Evolutionary conservation across 2,113 vertebrate genomes (phyloP).

Genomic region (Arvicanthis niloticus): DNA sequence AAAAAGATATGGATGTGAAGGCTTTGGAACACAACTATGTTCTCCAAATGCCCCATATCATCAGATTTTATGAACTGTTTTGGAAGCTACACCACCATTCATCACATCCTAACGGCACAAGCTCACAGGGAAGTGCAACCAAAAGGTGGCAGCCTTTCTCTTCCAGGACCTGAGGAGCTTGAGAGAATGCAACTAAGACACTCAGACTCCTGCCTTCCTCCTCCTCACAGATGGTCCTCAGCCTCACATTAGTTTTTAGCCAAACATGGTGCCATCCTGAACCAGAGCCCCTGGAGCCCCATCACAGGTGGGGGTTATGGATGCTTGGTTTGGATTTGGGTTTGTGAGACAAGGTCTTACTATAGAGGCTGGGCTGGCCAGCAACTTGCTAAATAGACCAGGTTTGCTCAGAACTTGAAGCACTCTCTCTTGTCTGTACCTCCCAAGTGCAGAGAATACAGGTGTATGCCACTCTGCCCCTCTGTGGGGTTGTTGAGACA

Average conservation of each 20-base stretch:
- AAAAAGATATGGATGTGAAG: neutral
- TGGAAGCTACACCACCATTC: rapidly evolving
- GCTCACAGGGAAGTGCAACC: neutral
- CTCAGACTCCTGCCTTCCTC: neutral
- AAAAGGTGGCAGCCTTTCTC: neutral
- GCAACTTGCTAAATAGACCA: neutral
- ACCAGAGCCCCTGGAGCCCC: neutral
- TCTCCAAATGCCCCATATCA: neutral
- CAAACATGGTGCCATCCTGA: neutral
- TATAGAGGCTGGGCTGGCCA: neutral
- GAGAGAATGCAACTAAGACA: rapidly evolving
- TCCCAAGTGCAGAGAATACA: neutral
- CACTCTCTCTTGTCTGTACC: neutral
- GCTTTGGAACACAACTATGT: neutral
- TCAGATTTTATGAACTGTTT: neutral
- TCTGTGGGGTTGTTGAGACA: no score
- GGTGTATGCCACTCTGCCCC: neutral
- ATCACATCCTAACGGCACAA: neutral
- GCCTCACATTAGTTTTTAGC: neutral
- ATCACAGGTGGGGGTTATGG: no score
- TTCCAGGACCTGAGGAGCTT: neutral
- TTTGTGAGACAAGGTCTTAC: neutral
- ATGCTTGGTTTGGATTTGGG: neutral
- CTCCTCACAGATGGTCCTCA: rapidly evolving
- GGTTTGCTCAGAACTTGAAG: neutral